Evolutionary conservation across 2,113 vertebrate genomes (phyloP), one percentile per base, ranked within the genome.

Genomic region (Anarhynchus alexandrinus): DNA sequence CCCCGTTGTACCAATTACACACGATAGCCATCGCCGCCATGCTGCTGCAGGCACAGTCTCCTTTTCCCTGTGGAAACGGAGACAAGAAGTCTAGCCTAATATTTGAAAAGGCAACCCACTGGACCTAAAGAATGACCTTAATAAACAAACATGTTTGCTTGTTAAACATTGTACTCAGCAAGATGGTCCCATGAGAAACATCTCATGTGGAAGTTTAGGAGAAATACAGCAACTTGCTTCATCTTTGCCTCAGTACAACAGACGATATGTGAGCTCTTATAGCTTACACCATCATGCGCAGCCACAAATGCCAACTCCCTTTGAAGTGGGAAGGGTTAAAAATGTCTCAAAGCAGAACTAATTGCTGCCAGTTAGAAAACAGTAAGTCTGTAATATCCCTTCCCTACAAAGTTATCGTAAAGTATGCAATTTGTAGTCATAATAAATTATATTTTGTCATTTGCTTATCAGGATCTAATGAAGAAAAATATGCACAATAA

Each of bases 1-100:
- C 67, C 55, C 71, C 86, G 38, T 52, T 97, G 77, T 87, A 90
- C 40, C 94, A 88, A 71, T 80, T 90, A 94, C 96, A 92, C 66
- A 72, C 0, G 30, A 90, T 7, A 73, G 72, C 32, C 3, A 90
- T 7, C 71, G 72, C 32, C 3, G 6, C 92, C 71, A 49, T 22
- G 70, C 54, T 25, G 91, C 65, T 89, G 92, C 59, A 88, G 86
- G 92, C 86, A 96, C 85, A 62, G 88, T 62, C 78, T 92, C 55
- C 73, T 82, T 64, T 86, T 92, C 74, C 49, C 77, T 47, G 7
- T 45, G 79, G 66, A 94, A 91, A 97, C 61, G 38, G 36, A 84
- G 86, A 94, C 74, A 57, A 91, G 74, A 80, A 87, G 82, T 77
- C 93, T 91, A 69, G 54, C 25, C 85, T 92, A 78, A 59, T 90